These are phyloP conservation scores for Hemibagrus wyckioides DNA, from an alignment of 2,113 vertebrate genomes.

Conservation along the genomic window DNA sequence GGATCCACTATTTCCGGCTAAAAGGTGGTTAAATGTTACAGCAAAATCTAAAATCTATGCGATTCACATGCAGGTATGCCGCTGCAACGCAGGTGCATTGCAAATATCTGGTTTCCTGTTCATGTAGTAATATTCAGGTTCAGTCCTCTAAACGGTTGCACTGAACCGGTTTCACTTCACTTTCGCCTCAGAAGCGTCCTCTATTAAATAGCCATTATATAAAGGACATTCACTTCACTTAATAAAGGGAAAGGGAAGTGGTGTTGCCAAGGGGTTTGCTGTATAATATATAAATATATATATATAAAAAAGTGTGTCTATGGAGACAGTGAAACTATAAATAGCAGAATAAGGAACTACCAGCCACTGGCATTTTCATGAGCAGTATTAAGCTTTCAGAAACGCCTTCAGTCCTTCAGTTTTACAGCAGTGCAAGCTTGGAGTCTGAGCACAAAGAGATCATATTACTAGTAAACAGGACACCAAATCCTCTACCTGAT, in stretches of 20 bases:
- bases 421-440: slow-evolving; percentile 11
- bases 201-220: background rate
- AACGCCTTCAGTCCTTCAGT: background rate
- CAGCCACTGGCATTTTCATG: slow-evolving; percentile 18
- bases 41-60: background rate
- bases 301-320: slow-evolving; percentile 30
- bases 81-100: background rate
- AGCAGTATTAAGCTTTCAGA: background rate
- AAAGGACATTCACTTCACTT: background rate
- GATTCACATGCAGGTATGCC: too few species aligned
- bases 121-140: background rate
- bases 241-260: slow-evolving; percentile 8
- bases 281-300: too few species aligned
- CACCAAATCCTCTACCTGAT: slow-evolving; percentile 55
- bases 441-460: slow-evolving; percentile 51
- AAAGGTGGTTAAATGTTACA: background rate
- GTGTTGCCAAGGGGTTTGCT: slow-evolving; percentile 18
- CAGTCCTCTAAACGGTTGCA: background rate
- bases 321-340: slow-evolving; percentile 23
- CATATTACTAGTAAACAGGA: slow-evolving; percentile 68
- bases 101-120: background rate
- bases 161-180: background rate
- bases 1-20: slow-evolving; percentile 6
- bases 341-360: slow-evolving; percentile 23
- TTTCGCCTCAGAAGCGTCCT: background rate